Base-by-base conservation (phyloP, 92 coral and sea anemone species). In the Paragorgia papillata region DNA sequence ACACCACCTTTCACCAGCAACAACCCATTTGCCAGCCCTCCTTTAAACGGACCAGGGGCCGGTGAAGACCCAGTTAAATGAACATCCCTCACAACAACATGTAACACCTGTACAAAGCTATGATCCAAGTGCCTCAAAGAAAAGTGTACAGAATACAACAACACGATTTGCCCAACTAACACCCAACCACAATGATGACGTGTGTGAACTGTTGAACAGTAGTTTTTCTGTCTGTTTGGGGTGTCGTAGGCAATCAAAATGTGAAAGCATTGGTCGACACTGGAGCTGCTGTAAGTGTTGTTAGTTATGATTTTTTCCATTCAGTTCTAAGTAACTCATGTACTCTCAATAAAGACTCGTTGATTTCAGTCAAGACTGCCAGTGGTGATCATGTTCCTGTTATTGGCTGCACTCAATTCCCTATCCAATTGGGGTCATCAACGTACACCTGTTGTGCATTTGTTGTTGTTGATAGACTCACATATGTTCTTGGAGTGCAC, bases 401-500 rank as follows among this genome's bases (percentile, higher is more conserved):
- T 19, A n/a, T n/a, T n/a, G n/a, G 54, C 37, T 2, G 53, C 4
- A 14, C 56, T 0, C 37, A 53, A 8, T 66, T 66, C 19, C 29
- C 37, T 9, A 17, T 66, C 40, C 4, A 8, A 4, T 19, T 66
- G 1, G 54, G 74, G 1, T 31, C 20, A 22, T 13, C 27, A 14
- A 37, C 12, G 18, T 66, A 66, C 33, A 0, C 12, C 0, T 66
- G 74, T 27, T 37, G 12, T 39, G 53, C 74, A 22, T 66, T 0
- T 66, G 74, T 66, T 37, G 34, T 66, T 46, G 41, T 8, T 21
- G 46, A 68, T 19, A 53, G 43, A 20, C 75, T 68, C 8, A 43
- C 0, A 46, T 68, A 40, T 68, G 58, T 31, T 80, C 84, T 0
- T 84, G 84, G 84, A 58, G 80, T 35, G 56, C 83, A 0, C 84